Base-by-base conservation (phyloP, 2,888 invertebrate species). In the Caenorhabditis wallacei region DNA sequence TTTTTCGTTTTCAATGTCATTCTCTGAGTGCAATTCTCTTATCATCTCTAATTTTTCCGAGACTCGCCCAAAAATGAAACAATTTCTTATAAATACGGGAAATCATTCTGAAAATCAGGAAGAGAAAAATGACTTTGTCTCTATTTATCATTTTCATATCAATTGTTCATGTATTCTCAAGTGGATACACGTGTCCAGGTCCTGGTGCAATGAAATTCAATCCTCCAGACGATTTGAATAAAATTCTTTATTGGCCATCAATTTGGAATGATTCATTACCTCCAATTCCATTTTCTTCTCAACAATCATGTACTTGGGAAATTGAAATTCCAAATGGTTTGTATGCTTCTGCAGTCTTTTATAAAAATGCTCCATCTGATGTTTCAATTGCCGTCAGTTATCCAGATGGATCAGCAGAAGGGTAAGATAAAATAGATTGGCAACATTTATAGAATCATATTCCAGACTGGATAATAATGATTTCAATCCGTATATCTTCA, bases 261-360 rank as follows among this genome's bases (percentile, higher is more conserved):
- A 76, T 69, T n/a, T 76, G 76, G 76, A 76, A 76, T 53, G 76
- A 76, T 53, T 30, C 61, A 11, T 53, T 76, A 53, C 53, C 59
- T 43, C 76, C 76, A 30, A 61, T 69, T 22, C 59, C 56, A n/a
- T 53, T 69, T 37, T 40, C 57, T n/a, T 18, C 68, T 3, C 59
- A 59, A 4, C 76, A 76, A 43, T 59, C 48, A 43, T 76, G 76
- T 20, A 20, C 24, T 7, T 76, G 76, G 76, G 40, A 76, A 22
- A 57, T 76, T 37, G n/a, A 18, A 7, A 68, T 76, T 37, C 68
- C 69, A 10, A 51, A 61, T 40, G 76, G 76, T 20, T 4, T 69
- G 18, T 76, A 40, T 22, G 76, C 76, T 1, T 37, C 51, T 26
- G 76, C 40, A 1, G 46, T 61, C 3, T 76, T 76, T 26, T 69